phyloP scores from a whole-genome alignment of 2,888 invertebrate species.

The Argyresthia albistria region DNA sequence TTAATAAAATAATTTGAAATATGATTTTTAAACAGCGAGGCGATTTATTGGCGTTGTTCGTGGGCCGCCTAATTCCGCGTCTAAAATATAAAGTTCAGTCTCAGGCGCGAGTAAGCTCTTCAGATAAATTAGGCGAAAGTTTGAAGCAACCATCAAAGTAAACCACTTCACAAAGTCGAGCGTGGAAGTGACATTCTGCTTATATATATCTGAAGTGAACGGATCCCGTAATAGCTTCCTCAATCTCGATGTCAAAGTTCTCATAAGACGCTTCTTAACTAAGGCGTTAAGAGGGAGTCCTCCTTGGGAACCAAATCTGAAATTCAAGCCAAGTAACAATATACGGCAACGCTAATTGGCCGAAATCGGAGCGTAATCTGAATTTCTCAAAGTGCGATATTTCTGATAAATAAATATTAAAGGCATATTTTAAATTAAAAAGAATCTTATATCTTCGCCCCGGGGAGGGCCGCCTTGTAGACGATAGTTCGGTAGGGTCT shows the following conservation, averaged over 20 bases:
- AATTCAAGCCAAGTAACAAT: too few relatives aligned
- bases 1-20: slow-evolving; percentile 7
- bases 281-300: slow-evolving; percentile 10
- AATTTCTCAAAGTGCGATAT: too few relatives aligned
- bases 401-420: too few relatives aligned
- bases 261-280: slow-evolving; percentile 70
- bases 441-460: too few relatives aligned
- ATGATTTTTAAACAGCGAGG: background rate
- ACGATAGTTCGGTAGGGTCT: slow-evolving; percentile 67
- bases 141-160: slow-evolving; percentile 53
- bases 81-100: background rate
- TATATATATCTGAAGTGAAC: slow-evolving; percentile 67
- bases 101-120: slow-evolving; percentile 17
- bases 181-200: slow-evolving; percentile 68
- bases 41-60: background rate
- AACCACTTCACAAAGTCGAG: slow-evolving; percentile 64
- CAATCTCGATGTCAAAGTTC: slow-evolving; percentile 70
- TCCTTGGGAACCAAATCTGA: too few relatives aligned
- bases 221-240: slow-evolving; percentile 69
- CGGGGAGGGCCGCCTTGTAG: slow-evolving; percentile 37
- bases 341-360: too few relatives aligned
- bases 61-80: background rate
- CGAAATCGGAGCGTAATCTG: too few relatives aligned
- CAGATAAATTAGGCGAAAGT: slow-evolving; percentile 51
- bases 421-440: too few relatives aligned